Evolutionary conservation across 2,797 vertebrate genomes (phyloP).

Genomic region (Enteromius mattozi): DNA sequence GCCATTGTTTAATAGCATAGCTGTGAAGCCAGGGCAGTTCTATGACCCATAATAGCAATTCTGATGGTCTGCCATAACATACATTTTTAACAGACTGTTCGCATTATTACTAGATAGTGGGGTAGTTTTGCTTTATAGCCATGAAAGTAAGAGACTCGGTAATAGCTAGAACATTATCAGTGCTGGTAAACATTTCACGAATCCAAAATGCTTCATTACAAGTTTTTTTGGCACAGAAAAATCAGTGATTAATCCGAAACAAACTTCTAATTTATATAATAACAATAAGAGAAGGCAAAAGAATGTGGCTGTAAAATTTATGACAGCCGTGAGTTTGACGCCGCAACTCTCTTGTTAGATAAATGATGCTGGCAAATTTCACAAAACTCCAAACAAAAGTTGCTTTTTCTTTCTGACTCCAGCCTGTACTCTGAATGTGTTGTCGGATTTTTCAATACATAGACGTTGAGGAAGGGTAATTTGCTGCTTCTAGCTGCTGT

Average conservation of each 20-base stretch:
- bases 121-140: constrained; percentile 36
- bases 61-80: constrained; percentile 51
- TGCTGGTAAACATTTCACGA: constrained; percentile 19
- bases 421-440: constrained; percentile 62
- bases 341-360: constrained; percentile 62
- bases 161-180: constrained; percentile 10
- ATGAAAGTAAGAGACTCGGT: constrained; percentile 15
- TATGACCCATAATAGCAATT: constrained; percentile 53
- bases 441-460: constrained; percentile 60
- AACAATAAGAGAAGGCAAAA: constrained; percentile 46
- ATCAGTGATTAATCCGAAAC: constrained; percentile 35
- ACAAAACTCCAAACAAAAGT: constrained; percentile 53
- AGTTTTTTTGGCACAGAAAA: constrained; percentile 29
- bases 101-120: constrained; percentile 37
- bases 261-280: constrained; percentile 43
- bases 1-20: constrained; percentile 48
- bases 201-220: constrained; percentile 28
- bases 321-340: constrained; percentile 54
- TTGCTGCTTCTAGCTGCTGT: constrained; percentile 64
- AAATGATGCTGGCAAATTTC: constrained; percentile 67
- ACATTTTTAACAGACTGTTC: constrained; percentile 39
- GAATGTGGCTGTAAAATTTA: constrained; percentile 52
- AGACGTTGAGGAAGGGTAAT: constrained; percentile 64
- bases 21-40: constrained; percentile 27
- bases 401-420: constrained; percentile 65